Evolutionary conservation across 2,797 vertebrate genomes (phyloP).

Genomic region (Notoglanidium macrostoma): DNA sequence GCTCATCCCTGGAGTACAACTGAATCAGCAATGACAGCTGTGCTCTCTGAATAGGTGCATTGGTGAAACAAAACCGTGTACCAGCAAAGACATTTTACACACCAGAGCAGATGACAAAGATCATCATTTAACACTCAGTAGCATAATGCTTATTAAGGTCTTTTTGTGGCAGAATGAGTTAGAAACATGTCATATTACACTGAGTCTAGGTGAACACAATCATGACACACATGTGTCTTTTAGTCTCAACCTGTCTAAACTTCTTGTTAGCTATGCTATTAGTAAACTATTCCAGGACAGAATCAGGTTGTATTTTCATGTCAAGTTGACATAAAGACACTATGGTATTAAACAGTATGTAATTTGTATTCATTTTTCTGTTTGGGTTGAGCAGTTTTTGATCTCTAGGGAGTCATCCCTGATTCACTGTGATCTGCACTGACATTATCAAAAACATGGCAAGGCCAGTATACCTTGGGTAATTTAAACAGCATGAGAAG

Average conservation of each 20-base stretch:
- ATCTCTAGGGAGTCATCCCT: slow-evolving; percentile 17
- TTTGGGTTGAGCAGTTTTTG: background rate
- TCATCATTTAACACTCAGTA: slow-evolving; percentile 28
- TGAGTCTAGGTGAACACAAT: background rate
- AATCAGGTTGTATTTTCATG: background rate
- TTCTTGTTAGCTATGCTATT: background rate
- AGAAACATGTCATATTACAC: slow-evolving; percentile 1
- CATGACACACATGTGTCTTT: background rate
- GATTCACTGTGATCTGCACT: slow-evolving; percentile 14
- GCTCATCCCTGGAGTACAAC: slow-evolving; percentile 28
- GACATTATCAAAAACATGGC: slow-evolving; percentile 2
- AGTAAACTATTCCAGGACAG: background rate
- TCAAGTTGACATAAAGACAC: background rate
- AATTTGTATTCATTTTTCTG: background rate
- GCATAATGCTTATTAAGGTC: slow-evolving; percentile 11
- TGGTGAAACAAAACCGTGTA: slow-evolving; percentile 41
- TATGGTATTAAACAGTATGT: background rate
- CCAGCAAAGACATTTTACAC: slow-evolving; percentile 43
- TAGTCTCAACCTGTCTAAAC: background rate
- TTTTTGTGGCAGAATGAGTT: slow-evolving; percentile 6
- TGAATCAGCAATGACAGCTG: slow-evolving; percentile 39
- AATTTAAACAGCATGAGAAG: slow-evolving; percentile 27
- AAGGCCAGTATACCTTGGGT: slow-evolving; percentile 1
- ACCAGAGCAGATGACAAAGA: slow-evolving; percentile 43
- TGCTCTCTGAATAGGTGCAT: slow-evolving; percentile 6